These are phyloP conservation scores for Stegana nigrithorax DNA, from an alignment of 2,888 invertebrate species.

Conservation along the genomic window DNA sequence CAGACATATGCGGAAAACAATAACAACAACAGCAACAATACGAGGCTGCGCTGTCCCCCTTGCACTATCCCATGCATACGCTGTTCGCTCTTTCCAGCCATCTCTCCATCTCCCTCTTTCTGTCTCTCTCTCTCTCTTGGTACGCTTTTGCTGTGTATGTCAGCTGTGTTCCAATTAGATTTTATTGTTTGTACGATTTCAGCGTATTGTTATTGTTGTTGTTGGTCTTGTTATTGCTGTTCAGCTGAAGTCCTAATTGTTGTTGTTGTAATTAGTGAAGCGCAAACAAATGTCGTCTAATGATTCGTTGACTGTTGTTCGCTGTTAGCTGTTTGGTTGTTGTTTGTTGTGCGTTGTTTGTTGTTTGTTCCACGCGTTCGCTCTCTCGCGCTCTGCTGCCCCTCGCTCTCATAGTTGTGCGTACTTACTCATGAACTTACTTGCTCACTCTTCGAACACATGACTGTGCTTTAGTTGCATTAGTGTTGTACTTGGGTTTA, in stretches of 20 bases:
- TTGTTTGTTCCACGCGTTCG: not conserved
- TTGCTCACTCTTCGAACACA: not conserved
- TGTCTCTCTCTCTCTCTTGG: not conserved
- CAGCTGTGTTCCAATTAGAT: constrained; percentile 59
- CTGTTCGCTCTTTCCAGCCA: not conserved
- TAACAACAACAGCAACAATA: too few species aligned
- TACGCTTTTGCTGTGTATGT: constrained; percentile 27
- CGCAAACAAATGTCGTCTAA: constrained; percentile 61
- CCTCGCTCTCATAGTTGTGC: too few species aligned
- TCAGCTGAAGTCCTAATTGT: constrained; percentile 34
- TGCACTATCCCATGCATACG: too few species aligned
- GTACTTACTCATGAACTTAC: too few species aligned
- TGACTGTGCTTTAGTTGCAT: not conserved
- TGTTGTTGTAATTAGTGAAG: constrained; percentile 58
- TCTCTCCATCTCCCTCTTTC: not conserved
- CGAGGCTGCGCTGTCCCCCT: too few species aligned
- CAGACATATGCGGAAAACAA: too few species aligned
- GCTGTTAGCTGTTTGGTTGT: too few species aligned
- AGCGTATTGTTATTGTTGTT: constrained; percentile 32
- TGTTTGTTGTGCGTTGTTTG: constrained; percentile 8
- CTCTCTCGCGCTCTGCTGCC: not conserved
- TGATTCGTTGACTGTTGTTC: constrained; percentile 37
- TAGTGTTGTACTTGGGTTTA: not conserved
- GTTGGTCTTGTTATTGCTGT: constrained; percentile 22
- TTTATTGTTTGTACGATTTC: constrained; percentile 61